phyloP scores from a whole-genome alignment of 2,888 invertebrate species.

The Drosophila anomelani region DNA sequence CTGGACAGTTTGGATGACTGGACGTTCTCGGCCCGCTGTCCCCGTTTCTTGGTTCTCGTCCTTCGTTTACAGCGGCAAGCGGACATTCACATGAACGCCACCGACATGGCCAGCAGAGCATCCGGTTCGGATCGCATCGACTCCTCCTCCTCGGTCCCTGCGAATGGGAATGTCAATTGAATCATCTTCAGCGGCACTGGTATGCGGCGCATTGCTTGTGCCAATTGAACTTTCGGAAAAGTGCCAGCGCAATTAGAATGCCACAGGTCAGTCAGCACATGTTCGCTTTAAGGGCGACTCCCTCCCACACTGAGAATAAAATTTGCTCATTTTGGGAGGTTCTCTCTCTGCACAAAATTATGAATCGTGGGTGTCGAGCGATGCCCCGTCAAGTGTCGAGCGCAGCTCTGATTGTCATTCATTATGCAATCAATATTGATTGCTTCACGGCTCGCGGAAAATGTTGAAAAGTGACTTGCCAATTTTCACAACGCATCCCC shows the following conservation, averaged over 20 bases:
- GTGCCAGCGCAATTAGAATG: conserved; percentile 41
- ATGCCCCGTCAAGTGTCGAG: conserved; percentile 61
- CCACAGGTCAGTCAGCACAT: conserved; percentile 29
- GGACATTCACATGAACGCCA: conserved; percentile 59
- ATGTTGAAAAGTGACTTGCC: conserved; percentile 72
- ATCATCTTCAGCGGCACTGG: conserved; percentile 58
- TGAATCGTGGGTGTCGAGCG: not conserved
- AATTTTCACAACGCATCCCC: conserved; percentile 60
- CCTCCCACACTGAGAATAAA: conserved; percentile 1
- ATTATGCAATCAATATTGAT: conserved; percentile 79
- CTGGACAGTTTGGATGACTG: conserved; percentile 48
- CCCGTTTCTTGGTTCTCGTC: conserved; percentile 9
- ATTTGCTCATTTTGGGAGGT: not conserved
- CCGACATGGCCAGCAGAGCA: conserved; percentile 25
- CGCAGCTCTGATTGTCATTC: conserved; percentile 72
- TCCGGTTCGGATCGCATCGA: conserved; percentile 19
- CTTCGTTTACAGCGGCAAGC: conserved; percentile 35
- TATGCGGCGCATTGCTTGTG: conserved; percentile 41
- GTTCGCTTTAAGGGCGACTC: not conserved
- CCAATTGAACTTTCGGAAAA: conserved; percentile 46
- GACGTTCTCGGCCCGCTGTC: conserved; percentile 3
- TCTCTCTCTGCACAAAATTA: conserved; percentile 3
- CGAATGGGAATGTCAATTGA: conserved; percentile 69
- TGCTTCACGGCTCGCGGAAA: conserved; percentile 56
- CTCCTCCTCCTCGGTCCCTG: not conserved